phyloP scores from a whole-genome alignment of 2,888 invertebrate genomes.

The Eledone cirrhosa region DNA sequence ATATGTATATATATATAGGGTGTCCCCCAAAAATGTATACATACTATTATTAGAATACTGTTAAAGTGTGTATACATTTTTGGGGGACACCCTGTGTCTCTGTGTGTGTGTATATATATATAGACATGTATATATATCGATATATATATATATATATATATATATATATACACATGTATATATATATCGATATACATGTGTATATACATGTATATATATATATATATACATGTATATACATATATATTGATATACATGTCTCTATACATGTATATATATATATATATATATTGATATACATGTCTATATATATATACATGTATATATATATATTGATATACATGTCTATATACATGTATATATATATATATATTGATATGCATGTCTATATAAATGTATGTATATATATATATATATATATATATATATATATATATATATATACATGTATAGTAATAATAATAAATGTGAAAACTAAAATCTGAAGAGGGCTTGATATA shows the following conservation, averaged over 20 bases:
- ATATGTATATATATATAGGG: too few species aligned
- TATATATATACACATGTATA: not conserved
- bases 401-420: not conserved
- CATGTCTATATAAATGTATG: not conserved
- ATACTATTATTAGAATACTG: too few species aligned
- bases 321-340: too few species aligned
- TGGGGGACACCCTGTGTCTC: too few species aligned
- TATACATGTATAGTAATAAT: too few species aligned
- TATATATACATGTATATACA: not conserved
- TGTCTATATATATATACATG: too few species aligned
- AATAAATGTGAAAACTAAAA: too few species aligned
- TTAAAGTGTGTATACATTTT: too few species aligned
- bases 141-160: not conserved
- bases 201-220: not conserved
- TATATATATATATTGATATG: constrained; percentile 1
- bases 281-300: too few species aligned
- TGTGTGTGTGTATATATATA: not conserved
- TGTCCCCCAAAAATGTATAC: too few species aligned
- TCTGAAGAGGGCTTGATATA: too few species aligned
- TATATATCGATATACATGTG: not conserved
- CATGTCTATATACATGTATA: not conserved
- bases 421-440: not conserved
- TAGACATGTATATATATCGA: not conserved
- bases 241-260: constrained; percentile 5
- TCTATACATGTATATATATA: too few species aligned